Evolutionary conservation across 1,140 invertebrate species (phyloP).

Genomic region (Sipha flava): DNA sequence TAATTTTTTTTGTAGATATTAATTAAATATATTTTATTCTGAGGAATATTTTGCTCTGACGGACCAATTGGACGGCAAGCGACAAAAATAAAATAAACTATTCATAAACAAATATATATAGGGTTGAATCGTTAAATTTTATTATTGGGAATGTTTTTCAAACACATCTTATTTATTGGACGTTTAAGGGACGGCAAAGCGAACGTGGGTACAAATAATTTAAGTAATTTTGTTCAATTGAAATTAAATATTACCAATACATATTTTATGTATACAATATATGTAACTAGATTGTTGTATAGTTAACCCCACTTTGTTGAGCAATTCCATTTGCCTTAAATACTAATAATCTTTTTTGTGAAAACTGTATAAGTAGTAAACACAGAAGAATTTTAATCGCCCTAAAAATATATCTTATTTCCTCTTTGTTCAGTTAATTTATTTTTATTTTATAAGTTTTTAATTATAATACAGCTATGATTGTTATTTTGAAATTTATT

Average conservation of each 20-base stretch:
- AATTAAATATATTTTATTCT: neutral
- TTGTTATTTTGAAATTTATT: neutral
- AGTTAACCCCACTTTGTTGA: slow-evolving; percentile 21
- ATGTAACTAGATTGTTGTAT: neutral
- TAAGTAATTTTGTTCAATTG: slow-evolving; percentile 1
- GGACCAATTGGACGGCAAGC: slow-evolving; percentile 21
- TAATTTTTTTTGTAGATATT: neutral
- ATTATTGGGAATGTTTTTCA: slow-evolving; percentile 9
- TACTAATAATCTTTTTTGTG: neutral
- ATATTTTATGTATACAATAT: neutral
- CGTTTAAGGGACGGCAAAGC: slow-evolving; percentile 25
- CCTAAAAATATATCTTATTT: slow-evolving; percentile 5
- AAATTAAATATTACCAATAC: neutral
- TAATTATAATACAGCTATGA: neutral
- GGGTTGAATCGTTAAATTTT: neutral
- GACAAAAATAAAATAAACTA: slow-evolving; percentile 1
- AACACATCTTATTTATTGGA: slow-evolving; percentile 1
- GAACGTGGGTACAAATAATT: neutral
- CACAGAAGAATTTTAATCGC: neutral
- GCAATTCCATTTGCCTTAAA: slow-evolving; percentile 29
- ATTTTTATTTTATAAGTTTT: neutral
- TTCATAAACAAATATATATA: neutral
- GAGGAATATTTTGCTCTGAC: neutral
- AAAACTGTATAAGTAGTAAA: slow-evolving; percentile 27
- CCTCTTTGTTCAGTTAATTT: neutral